Evolutionary conservation across 2,888 invertebrate genomes (phyloP).

Genomic region (Imbricaverruca yamaguchii): DNA sequence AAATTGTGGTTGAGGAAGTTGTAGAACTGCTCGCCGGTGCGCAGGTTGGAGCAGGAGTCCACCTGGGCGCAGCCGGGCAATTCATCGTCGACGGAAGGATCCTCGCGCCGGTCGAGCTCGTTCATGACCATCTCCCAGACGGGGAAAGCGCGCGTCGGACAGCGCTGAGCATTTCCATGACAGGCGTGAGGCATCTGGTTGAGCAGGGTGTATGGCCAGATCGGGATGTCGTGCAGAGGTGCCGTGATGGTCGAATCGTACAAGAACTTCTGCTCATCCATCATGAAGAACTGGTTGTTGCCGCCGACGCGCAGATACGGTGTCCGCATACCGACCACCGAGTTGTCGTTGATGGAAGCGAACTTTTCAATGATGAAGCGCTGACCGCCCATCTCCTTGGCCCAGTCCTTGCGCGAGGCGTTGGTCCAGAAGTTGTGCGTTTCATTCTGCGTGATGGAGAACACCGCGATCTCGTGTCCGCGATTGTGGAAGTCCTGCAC

Average conservation of each 20-base stretch:
- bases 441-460: conserved; percentile 86
- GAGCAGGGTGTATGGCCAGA: conserved; percentile 98
- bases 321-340: conserved; percentile 81
- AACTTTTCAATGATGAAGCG: conserved; percentile 82
- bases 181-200: conserved; percentile 93
- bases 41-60: conserved; percentile 86
- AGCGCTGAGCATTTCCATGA: conserved; percentile 83
- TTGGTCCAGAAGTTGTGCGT: conserved; percentile 90
- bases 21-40: conserved; percentile 87
- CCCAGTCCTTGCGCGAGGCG: conserved; percentile 86
- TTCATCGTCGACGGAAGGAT: conserved; percentile 79
- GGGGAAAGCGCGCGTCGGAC: conserved; percentile 83
- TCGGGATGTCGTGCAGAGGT: conserved; percentile 78
- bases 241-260: conserved; percentile 94
- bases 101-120: conserved; percentile 83
- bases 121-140: conserved; percentile 97
- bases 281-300: conserved; percentile 94
- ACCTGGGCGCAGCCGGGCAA: conserved; percentile 86
- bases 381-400: conserved; percentile 91
- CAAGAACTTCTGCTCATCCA: conserved; percentile 89
- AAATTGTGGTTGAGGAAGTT: conserved; percentile 90
- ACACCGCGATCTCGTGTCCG: conserved; percentile 88
- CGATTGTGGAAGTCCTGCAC: conserved; percentile 82
- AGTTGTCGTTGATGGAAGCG: conserved; percentile 81
- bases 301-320: conserved; percentile 87